Evolutionary conservation across 1,140 invertebrate genomes (phyloP), one percentile per base, ranked within the genome.

Genomic region (Tyrophagus putrescentiae): DNA sequence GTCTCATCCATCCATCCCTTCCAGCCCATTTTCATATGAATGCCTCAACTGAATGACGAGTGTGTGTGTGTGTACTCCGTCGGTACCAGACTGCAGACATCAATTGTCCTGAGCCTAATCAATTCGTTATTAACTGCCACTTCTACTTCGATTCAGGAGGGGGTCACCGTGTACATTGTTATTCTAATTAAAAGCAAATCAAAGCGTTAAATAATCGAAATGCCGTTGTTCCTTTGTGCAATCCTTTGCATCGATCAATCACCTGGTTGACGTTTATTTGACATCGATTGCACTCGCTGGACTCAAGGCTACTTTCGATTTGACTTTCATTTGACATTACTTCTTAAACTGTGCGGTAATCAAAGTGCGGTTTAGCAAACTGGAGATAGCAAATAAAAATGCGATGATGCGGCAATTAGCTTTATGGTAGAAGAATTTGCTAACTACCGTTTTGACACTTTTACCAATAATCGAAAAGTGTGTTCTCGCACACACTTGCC

Each of bases 11-110:
- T n/a, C n/a, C n/a, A n/a, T n/a, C n/a, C 25, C 27, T 31, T 54
- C 28, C 9, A 54, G 52, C 52, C 52, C 52, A 54, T 54, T 54
- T 54, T 31, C 25, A 54, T 54, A 54, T 54, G 52, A 54, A 54
- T 54, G n/a, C n/a, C n/a, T n/a, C n/a, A n/a, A n/a, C n/a, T 42
- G 41, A 42, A 42, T 42, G 18, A 13, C 36, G n/a, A 23, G 41
- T 42, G 25, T 42, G 18, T 42, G 18, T 42, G 2, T 3, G 18
- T 1, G 25, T 3, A 1, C 3, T 21, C 25, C 6, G 1, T 42
- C 41, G 3, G 4, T 23, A 42, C 25, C 2, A 23, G 25, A 21
- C 41, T 1, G 23, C 50, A n/a, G n/a, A n/a, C n/a, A 7, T 53
- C 18, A 18, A 48, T 18, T 48, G 18, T 48, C 45, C 7, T 23